Percentiles rank a stretch among this genome's conserved stretches.
Evolutionary conservation across 2,888 invertebrate species (phyloP).

Genomic region (Ceriagrion tenellum): DNA sequence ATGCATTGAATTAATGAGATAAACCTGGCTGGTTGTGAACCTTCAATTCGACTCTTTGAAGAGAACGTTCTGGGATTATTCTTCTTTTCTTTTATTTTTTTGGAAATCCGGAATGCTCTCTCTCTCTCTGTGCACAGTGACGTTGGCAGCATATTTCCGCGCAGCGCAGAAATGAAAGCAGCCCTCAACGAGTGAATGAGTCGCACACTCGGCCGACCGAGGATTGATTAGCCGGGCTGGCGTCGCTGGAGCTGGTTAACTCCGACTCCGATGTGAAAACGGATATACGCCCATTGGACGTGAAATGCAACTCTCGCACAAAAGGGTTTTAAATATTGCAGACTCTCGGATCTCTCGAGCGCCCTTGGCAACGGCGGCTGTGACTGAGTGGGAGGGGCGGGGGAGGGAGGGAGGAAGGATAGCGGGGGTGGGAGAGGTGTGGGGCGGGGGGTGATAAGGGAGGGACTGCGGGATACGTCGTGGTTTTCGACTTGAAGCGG

Average conservation of each 20-base stretch:
- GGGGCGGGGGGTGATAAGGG: background rate
- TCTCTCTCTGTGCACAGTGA: background rate
- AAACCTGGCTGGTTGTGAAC: background rate
- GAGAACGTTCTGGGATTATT: background rate
- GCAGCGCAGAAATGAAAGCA: background rate
- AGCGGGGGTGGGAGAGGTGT: background rate
- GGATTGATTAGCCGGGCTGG: background rate
- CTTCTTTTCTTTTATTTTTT: background rate
- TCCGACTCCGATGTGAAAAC: background rate
- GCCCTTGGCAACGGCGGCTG: background rate
- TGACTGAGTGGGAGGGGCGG: no score
- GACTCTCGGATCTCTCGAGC: background rate
- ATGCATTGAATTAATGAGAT: background rate
- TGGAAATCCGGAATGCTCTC: background rate
- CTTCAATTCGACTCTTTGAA: background rate
- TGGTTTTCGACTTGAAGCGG: no score
- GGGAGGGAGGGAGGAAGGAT: background rate
- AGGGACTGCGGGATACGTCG: background rate
- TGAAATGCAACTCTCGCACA: background rate
- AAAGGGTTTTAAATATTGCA: constrained; percentile 2
- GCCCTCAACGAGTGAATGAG: background rate
- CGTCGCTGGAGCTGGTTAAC: background rate
- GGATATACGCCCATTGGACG: background rate
- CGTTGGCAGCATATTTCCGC: background rate
- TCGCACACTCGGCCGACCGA: background rate